Evolutionary conservation across 2,797 vertebrate species (phyloP), one percentile per base, ranked within the genome.

Genomic region (Anomalospiza imberbis): DNA sequence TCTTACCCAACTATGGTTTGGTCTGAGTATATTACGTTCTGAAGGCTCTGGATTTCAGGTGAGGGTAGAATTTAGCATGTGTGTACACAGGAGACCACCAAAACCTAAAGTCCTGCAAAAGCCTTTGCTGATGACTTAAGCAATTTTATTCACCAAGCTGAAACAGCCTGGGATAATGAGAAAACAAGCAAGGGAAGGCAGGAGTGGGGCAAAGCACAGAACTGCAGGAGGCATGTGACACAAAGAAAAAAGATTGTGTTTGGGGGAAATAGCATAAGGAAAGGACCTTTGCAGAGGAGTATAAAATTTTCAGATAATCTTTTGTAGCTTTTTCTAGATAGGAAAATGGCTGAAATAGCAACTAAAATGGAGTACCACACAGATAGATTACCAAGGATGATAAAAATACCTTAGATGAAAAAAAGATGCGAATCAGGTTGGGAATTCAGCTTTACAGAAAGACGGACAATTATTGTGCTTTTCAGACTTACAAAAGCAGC

Each of bases 311-410:
- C 47, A 75, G 36, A 24, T 84, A 67, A n/a, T 51, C 63, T 53
- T 18, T 77, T 73, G 44, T 62, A 58, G n/a, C 17, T 45, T 73
- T 63, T 78, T 63, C 50, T 58, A 42, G 75, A 34, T 40, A 45
- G 22, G 74, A 88, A 91, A 91, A 90, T 87, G 83, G 83, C 83
- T 79, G 90, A 93, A 93, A 77, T 5, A 45, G 83, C 58, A 88
- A 66, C 42, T 91, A 84, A 94, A 95, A 84, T 88, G 77, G 83
- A 95, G 76, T 85, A 68, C 24, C n/a, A 73, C 17, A 25, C 36
- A 84, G 85, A 50, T 18, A 32, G 51, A 89, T 65, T 55, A 42
- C 50, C 3, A 71, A 32, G 29, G 47, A 54, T 80, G 38, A 54
- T 57, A 40, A 77, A 87, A 85, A 74, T 63, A 38, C 42, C 31